A percentile compares a stretch with the other conserved stretches of the same genome.
phyloP scores from a whole-genome alignment of 2,888 invertebrate species.

The Yponomeuta sedellus region DNA sequence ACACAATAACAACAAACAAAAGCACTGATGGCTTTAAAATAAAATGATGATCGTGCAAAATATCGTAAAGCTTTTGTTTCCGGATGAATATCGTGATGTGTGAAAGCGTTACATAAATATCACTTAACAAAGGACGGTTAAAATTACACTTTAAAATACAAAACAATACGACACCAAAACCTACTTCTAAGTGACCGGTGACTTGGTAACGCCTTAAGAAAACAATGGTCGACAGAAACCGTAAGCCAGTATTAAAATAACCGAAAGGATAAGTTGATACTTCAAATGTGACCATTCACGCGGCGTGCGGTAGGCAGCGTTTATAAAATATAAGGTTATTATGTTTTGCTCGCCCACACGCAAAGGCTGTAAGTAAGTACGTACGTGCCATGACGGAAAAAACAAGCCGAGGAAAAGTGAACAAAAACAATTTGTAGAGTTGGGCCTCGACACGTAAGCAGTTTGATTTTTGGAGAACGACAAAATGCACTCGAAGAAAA shows the following conservation, averaged over 20 bases:
- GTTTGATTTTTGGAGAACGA: constrained; percentile 23
- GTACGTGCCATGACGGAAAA: constrained; percentile 47
- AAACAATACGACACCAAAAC: constrained; percentile 40
- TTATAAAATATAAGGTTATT: constrained; percentile 57
- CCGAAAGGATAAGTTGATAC: constrained; percentile 47
- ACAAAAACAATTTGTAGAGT: constrained; percentile 35
- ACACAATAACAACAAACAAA: background rate
- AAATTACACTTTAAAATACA: constrained; percentile 24
- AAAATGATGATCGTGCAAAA: background rate
- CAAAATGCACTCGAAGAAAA: too few relatives aligned
- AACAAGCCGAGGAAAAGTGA: constrained; percentile 31
- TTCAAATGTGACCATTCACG: constrained; percentile 59
- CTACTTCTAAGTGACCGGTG: background rate
- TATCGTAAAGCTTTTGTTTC: too few relatives aligned
- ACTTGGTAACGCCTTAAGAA: constrained; percentile 37
- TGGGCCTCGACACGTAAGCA: constrained; percentile 41
- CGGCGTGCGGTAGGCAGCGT: constrained; percentile 62
- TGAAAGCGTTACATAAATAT: too few relatives aligned
- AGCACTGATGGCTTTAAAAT: background rate
- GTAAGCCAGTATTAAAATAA: constrained; percentile 57
- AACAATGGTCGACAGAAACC: constrained; percentile 54
- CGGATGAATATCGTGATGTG: too few relatives aligned
- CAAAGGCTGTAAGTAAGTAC: constrained; percentile 29
- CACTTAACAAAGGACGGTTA: background rate
- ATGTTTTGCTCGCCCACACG: constrained; percentile 65